Conservation (phyloP, 2,113 vertebrate genomes). For the Mellivora capensis region DNA sequence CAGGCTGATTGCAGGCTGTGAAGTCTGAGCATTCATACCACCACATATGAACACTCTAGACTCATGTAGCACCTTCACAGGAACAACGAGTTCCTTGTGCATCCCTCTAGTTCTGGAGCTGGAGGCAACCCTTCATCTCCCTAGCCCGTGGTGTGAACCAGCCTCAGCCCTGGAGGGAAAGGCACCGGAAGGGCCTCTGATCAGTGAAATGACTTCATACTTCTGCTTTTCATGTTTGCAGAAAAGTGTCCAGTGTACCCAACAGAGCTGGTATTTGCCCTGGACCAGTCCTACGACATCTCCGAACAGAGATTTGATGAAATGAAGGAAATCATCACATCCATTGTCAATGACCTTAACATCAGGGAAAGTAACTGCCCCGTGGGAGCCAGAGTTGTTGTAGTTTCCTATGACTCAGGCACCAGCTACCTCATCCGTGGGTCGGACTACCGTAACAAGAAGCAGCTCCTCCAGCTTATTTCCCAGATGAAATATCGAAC, state of each 20-base stretch:
- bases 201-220: background rate
- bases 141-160: background rate
- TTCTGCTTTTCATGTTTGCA: conserved; percentile 39
- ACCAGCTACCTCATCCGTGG: conserved; percentile 84
- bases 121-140: background rate
- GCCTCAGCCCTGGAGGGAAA: background rate
- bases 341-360: conserved; percentile 79
- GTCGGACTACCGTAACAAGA: conserved; percentile 83
- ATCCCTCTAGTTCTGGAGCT: background rate
- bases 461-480: conserved; percentile 81
- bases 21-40: background rate
- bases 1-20: background rate
- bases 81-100: background rate
- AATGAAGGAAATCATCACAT: conserved; percentile 77
- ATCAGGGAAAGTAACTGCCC: conserved; percentile 88
- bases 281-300: conserved; percentile 86
- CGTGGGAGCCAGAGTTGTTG: conserved; percentile 82
- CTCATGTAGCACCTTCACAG: background rate
- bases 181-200: background rate
- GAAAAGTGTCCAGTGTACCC: conserved; percentile 85
- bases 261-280: conserved; percentile 88
- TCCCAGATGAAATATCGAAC: conserved; percentile 80
- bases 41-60: background rate
- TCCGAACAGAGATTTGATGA: conserved; percentile 78
- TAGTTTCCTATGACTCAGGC: conserved; percentile 82